Evolutionary conservation across 1,140 invertebrate species (phyloP).

Genomic region (Drosophila jambulina): DNA sequence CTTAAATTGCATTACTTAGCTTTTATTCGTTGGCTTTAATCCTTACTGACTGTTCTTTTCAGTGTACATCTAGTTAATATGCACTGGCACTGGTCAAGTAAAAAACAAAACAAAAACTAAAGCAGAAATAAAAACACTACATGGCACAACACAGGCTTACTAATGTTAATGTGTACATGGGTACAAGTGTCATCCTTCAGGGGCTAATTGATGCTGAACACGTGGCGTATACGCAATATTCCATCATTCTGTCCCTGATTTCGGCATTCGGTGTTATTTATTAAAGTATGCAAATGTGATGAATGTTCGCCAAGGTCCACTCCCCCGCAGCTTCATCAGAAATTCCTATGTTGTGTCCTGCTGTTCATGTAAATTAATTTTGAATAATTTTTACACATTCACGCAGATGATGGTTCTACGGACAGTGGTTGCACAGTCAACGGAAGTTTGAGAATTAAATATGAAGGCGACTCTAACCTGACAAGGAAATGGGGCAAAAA

Average conservation of each 20-base stretch:
- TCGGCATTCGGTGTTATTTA: slow-evolving; percentile 27
- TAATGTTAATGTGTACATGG: background rate
- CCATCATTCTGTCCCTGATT: slow-evolving; percentile 11
- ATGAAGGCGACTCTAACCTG: background rate
- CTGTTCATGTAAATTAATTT: slow-evolving; percentile 28
- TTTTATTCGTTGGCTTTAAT: background rate
- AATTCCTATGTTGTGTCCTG: background rate
- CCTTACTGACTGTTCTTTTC: background rate
- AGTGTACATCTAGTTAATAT: slow-evolving; percentile 6
- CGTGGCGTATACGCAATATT: slow-evolving; percentile 28
- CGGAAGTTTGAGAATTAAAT: background rate
- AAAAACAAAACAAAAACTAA: background rate
- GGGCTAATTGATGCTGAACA: slow-evolving; percentile 34
- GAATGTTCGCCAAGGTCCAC: slow-evolving; percentile 23
- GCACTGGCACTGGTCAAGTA: slow-evolving; percentile 2
- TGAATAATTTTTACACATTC: slow-evolving; percentile 31
- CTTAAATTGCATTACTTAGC: background rate
- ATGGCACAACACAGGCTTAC: background rate
- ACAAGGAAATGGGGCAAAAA: background rate
- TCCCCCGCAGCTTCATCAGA: background rate
- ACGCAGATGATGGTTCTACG: slow-evolving; percentile 6
- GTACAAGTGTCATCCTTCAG: slow-evolving; percentile 10
- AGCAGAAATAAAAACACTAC: background rate
- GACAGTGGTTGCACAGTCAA: background rate
- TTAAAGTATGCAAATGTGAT: slow-evolving; percentile 46